A percentile compares a stretch with the other conserved stretches of the same genome.
Conservation (phyloP, 2,797 vertebrate genomes). For the Sphenodon punctatus region DNA sequence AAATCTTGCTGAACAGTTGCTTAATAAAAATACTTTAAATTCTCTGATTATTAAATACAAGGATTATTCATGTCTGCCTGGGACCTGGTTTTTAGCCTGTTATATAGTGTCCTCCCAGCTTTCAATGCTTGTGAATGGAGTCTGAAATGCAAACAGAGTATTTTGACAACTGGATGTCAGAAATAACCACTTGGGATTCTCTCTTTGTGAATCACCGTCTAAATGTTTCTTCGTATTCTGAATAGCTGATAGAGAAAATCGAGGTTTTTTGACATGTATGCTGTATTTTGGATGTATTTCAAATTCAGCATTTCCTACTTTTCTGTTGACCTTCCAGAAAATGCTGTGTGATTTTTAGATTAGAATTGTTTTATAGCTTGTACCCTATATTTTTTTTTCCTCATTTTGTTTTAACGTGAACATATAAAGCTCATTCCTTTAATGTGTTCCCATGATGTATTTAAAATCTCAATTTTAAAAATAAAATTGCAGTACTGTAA, state of each 20-base stretch:
- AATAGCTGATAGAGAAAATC: slow-evolving; percentile 18
- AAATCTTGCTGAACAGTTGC: no score
- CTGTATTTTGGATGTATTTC: not conserved
- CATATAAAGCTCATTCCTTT: not conserved
- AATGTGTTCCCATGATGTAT: not conserved
- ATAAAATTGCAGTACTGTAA: not conserved
- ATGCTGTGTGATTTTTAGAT: not conserved
- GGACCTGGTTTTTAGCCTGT: slow-evolving; percentile 8
- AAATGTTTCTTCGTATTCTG: slow-evolving; percentile 26
- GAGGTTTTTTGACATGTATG: slow-evolving; percentile 1
- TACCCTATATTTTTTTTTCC: not conserved
- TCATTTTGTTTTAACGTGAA: not conserved
- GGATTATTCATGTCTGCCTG: slow-evolving; percentile 30
- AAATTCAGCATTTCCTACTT: slow-evolving; percentile 8
- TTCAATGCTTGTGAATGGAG: not conserved
- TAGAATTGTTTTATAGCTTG: not conserved
- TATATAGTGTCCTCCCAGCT: slow-evolving; percentile 7
- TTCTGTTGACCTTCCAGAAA: not conserved
- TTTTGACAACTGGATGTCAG: slow-evolving; percentile 41
- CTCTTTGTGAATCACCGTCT: slow-evolving; percentile 33
- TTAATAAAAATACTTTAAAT: no score
- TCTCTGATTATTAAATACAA: not conserved
- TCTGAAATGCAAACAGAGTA: slow-evolving; percentile 36
- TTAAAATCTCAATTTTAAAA: not conserved
- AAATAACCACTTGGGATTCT: slow-evolving; percentile 39